Evolutionary conservation across 2,888 invertebrate genomes (phyloP).

Genomic region (Listrodromus nycthemerus): DNA sequence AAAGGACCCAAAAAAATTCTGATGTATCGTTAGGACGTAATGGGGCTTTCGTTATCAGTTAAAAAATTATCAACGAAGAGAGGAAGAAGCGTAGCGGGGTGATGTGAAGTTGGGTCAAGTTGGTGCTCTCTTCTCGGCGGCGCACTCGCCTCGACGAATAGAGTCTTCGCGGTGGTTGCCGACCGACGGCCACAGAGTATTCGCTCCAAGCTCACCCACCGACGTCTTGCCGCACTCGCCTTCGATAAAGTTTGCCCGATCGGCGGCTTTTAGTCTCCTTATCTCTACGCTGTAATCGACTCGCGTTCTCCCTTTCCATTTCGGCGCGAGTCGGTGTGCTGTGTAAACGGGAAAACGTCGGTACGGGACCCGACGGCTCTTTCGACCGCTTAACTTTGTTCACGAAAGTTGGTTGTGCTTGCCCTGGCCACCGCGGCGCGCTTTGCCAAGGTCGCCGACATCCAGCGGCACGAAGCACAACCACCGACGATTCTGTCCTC

Average conservation of each 20-base stretch:
- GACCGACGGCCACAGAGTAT: background rate
- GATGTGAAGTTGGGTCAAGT: slow-evolving; percentile 77
- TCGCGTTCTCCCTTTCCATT: slow-evolving; percentile 71
- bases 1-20: too few species aligned
- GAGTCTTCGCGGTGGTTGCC: slow-evolving; percentile 17
- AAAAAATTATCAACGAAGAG: too few species aligned
- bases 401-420: slow-evolving; percentile 76
- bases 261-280: slow-evolving; percentile 73
- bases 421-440: slow-evolving; percentile 16
- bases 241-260: slow-evolving; percentile 80
- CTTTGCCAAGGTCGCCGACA: slow-evolving; percentile 71
- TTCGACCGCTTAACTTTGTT: slow-evolving; percentile 82
- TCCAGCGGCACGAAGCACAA: slow-evolving; percentile 46
- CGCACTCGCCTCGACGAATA: slow-evolving; percentile 7
- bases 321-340: slow-evolving; percentile 63
- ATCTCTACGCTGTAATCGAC: slow-evolving; percentile 57
- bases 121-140: slow-evolving; percentile 70
- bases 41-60: too few species aligned
- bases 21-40: too few species aligned
- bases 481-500: slow-evolving; percentile 64
- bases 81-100: slow-evolving; percentile 48
- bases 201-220: slow-evolving; percentile 8
- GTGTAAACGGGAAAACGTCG: slow-evolving; percentile 56
- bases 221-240: slow-evolving; percentile 62
- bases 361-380: slow-evolving; percentile 63